phyloP scores from a whole-genome alignment of 2,797 vertebrate genomes.

The Carcharodon carcharias region DNA sequence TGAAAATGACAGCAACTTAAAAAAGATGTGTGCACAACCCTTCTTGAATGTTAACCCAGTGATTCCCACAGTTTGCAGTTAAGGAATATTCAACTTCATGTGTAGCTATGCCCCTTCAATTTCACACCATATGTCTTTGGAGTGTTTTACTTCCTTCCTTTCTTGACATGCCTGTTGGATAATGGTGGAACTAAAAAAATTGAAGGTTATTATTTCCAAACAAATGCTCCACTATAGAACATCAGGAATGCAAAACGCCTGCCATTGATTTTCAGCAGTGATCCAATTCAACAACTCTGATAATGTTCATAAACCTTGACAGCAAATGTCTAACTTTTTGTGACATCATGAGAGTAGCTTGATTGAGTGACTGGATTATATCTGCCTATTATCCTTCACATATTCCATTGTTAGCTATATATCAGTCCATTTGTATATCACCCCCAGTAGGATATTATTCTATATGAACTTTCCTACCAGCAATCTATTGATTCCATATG shows the following conservation, averaged over 20 bases:
- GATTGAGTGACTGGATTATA: neutral
- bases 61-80: neutral
- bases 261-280: neutral
- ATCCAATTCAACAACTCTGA: conserved; percentile 7
- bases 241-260: neutral
- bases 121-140: neutral
- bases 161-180: neutral
- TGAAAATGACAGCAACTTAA: conserved; percentile 15
- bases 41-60: neutral
- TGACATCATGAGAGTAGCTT: neutral
- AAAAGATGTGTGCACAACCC: neutral
- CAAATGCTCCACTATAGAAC: neutral
- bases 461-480: neutral
- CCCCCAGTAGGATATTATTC: neutral
- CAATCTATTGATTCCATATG: neutral
- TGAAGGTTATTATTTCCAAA: neutral
- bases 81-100: neutral
- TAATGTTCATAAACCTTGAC: neutral
- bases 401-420: neutral
- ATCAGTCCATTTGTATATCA: neutral
- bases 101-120: neutral
- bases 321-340: neutral
- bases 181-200: neutral
- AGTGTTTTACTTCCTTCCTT: neutral
- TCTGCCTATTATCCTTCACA: neutral